A percentile compares a stretch with the other conserved stretches of the same genome.
phyloP scores from a whole-genome alignment of 2,797 vertebrate species.

The Gastrophryne carolinensis region DNA sequence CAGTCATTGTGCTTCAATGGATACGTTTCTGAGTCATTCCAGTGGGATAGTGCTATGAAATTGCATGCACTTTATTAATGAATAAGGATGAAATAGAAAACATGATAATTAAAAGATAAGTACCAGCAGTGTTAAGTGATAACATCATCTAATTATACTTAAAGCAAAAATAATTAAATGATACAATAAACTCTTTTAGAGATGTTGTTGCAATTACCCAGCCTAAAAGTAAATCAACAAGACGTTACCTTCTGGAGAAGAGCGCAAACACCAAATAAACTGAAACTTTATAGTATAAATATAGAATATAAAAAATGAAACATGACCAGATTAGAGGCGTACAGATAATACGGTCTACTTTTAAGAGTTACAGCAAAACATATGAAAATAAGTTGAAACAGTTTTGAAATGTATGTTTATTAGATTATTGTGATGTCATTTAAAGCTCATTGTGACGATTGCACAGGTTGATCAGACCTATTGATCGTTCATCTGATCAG shows the following conservation, averaged over 20 bases:
- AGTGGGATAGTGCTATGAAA: conserved; percentile 41
- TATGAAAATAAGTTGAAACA: not conserved
- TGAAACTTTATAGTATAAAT: conserved; percentile 28
- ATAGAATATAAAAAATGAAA: conserved; percentile 17
- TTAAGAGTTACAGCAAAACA: conserved; percentile 14
- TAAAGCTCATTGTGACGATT: too few species aligned
- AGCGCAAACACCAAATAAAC: conserved; percentile 1
- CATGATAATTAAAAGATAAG: conserved; percentile 53
- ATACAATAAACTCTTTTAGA: conserved; percentile 41
- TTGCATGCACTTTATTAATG: conserved; percentile 51
- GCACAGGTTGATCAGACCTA: too few species aligned
- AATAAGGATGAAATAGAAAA: conserved; percentile 48
- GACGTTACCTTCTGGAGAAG: conserved; percentile 24
- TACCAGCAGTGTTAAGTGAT: conserved; percentile 39
- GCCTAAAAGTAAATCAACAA: conserved; percentile 28
- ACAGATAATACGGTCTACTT: conserved; percentile 15
- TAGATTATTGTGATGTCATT: not conserved
- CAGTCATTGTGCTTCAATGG: conserved; percentile 10
- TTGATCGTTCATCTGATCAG: too few species aligned
- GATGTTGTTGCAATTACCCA: conserved; percentile 44
- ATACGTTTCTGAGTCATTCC: conserved; percentile 41
- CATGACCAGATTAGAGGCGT: not conserved
- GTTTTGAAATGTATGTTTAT: not conserved
- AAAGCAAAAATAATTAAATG: conserved; percentile 50
- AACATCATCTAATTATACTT: conserved; percentile 50